Conservation (phyloP, 2,888 invertebrate genomes). For the Chymomyza amoena region DNA sequence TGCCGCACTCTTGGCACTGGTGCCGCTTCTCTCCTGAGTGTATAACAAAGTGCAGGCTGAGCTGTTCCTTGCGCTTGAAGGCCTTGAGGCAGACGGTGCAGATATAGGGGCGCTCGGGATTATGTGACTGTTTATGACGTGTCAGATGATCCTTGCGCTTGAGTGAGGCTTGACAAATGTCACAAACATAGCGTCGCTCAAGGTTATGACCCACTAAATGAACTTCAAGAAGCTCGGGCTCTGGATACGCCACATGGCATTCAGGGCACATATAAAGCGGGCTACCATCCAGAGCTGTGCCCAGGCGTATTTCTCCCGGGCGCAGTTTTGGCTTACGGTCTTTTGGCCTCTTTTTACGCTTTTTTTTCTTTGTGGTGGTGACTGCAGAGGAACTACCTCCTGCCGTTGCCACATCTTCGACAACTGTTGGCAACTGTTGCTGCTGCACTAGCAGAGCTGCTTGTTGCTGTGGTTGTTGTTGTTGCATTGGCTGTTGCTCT, state of each 20-base stretch:
- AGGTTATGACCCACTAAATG: slow-evolving; percentile 91
- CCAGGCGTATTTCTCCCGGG: slow-evolving; percentile 89
- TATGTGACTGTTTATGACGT: slow-evolving; percentile 92
- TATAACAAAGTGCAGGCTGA: slow-evolving; percentile 92
- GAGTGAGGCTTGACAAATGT: slow-evolving; percentile 92
- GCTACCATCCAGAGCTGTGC: slow-evolving; percentile 89
- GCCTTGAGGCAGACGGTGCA: slow-evolving; percentile 92
- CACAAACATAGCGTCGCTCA: slow-evolving; percentile 91
- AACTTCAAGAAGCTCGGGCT: slow-evolving; percentile 89
- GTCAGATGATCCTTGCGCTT: slow-evolving; percentile 93
- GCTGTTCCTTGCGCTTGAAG: slow-evolving; percentile 92
- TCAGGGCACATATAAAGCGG: slow-evolving; percentile 92
- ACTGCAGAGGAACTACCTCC: slow-evolving; percentile 58
- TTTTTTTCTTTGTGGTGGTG: slow-evolving; percentile 84
- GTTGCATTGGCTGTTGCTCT: slow-evolving; percentile 63
- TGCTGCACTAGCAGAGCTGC: slow-evolving; percentile 39
- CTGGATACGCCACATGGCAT: slow-evolving; percentile 93
- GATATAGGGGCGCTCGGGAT: slow-evolving; percentile 91
- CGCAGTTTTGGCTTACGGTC: slow-evolving; percentile 89
- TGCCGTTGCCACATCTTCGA: slow-evolving; percentile 21
- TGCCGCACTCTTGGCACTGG: slow-evolving; percentile 91
- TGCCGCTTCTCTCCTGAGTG: slow-evolving; percentile 92
- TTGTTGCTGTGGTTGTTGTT: slow-evolving; percentile 55
- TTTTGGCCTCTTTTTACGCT: slow-evolving; percentile 85
- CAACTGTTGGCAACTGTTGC: slow-evolving; percentile 36